These are phyloP conservation scores for Hassar affinis DNA, from an alignment of 2,113 vertebrate genomes.

Conservation along the genomic window DNA sequence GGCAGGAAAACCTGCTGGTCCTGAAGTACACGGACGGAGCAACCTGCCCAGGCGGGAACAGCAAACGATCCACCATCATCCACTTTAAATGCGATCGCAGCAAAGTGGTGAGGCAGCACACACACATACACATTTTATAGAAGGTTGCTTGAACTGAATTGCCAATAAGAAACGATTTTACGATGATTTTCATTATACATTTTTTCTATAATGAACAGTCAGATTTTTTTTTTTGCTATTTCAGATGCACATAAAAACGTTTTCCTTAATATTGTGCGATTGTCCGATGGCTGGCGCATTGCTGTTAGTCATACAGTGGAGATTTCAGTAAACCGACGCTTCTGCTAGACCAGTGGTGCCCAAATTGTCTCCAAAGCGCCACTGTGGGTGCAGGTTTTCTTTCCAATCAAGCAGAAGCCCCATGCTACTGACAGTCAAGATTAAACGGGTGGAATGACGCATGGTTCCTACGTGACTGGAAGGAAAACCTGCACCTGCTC, in stretches of 20 bases:
- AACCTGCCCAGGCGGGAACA: constrained; percentile 72
- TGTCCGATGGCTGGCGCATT: background rate
- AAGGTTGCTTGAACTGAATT: background rate
- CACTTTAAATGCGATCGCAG: constrained; percentile 82
- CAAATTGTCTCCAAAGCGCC: too few relatives aligned
- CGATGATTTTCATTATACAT: background rate
- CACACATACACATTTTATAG: background rate
- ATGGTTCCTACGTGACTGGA: too few relatives aligned
- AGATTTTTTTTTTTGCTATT: background rate
- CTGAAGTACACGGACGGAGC: constrained; percentile 81
- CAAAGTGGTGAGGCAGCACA: constrained; percentile 75
- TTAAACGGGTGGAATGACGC: too few relatives aligned
- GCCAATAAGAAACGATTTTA: background rate
- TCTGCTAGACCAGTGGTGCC: background rate
- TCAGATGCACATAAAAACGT: background rate
- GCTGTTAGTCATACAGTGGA: background rate
- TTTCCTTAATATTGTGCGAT: too few relatives aligned
- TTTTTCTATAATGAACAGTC: background rate
- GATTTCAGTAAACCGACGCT: background rate
- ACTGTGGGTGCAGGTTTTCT: too few relatives aligned
- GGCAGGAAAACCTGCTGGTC: constrained; percentile 67
- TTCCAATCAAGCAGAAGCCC: too few relatives aligned
- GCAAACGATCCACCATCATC: constrained; percentile 79
- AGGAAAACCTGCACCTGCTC: too few relatives aligned
- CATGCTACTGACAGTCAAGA: too few relatives aligned